Evolutionary conservation across 1,140 invertebrate genomes (phyloP), one percentile per base, ranked within the genome.

Genomic region (Pachyrhynchus sulphureomaculatus): DNA sequence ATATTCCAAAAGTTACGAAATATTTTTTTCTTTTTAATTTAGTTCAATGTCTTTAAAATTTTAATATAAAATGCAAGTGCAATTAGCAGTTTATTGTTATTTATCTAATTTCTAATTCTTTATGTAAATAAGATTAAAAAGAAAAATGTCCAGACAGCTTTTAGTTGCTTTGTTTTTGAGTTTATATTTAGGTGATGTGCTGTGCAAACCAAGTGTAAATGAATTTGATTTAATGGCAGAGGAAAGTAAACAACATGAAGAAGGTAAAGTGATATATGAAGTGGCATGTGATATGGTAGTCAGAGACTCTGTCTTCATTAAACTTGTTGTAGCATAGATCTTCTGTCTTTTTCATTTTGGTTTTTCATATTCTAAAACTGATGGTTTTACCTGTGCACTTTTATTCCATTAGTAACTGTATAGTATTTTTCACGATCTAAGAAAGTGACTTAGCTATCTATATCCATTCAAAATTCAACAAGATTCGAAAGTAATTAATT

Each of bases 31-130:
- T 47, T 47, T 37, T 34, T 26, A 17, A 58, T 49, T 29, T 29
- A 58, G 55, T 58, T 58, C 55, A 58, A 58, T 58, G 55, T 47
- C 55, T 45, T 32, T 39, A 10, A 13, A 41, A 45, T 15, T 32
- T 58, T 26, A 23, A 29, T 48, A 58, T 42, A 55, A 42, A 29
- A 32, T 15, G 9, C 42, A 24, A 18, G 41, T 49, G 9, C 47
- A 49, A n/a, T 13, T 17, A 32, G 23, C 5, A 12, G 8, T 15
- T 4, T 15, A 32, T 32, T 13, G 15, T 33, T 13, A 49, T 26
- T 32, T 8, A 5, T n/a, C 9, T 3, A n/a, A 36, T 52, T 37
- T 4, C 10, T 39, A 39, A 18, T 39, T 39, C 6, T 29, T 29
- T 29, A 2, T 1, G 26, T 10, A 29, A 5, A 32, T n/a, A n/a